Percentiles rank a stretch among this genome's conserved stretches.
Conservation (phyloP, 2,888 invertebrate genomes). For the Metallyticus violacea region DNA sequence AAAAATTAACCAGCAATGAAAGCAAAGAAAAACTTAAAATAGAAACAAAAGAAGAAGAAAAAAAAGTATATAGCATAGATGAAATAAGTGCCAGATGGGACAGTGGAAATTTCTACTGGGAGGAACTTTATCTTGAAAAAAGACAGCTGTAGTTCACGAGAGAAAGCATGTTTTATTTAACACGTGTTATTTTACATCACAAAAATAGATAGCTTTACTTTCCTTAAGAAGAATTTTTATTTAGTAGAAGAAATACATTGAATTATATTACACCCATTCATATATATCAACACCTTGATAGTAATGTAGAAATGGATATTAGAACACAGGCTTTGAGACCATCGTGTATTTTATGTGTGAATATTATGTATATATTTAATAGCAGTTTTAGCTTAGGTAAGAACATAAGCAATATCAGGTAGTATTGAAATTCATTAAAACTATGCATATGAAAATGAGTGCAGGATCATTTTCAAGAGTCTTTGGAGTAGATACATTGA, state of each 20-base stretch:
- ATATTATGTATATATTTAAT: neutral
- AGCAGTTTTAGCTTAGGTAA: neutral
- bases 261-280: constrained; percentile 8
- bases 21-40: neutral
- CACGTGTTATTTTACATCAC: constrained; percentile 25
- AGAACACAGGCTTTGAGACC: neutral
- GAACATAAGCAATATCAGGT: neutral
- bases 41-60: constrained; percentile 6
- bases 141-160: constrained; percentile 31
- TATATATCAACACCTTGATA: constrained; percentile 1
- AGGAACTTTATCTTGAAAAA: neutral
- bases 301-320: neutral
- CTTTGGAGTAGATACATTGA: neutral
- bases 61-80: constrained; percentile 42
- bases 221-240: constrained; percentile 3
- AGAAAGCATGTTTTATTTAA: constrained; percentile 46
- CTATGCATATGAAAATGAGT: neutral
- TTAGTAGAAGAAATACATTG: constrained; percentile 8
- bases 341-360: neutral
- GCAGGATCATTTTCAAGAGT: neutral
- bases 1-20: neutral
- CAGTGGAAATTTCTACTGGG: constrained; percentile 44
- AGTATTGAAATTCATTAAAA: neutral
- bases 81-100: constrained; percentile 54
- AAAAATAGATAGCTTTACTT: constrained; percentile 25